phyloP scores from a whole-genome alignment of 2,888 invertebrate species.

The Chaetoderma sp. region DNA sequence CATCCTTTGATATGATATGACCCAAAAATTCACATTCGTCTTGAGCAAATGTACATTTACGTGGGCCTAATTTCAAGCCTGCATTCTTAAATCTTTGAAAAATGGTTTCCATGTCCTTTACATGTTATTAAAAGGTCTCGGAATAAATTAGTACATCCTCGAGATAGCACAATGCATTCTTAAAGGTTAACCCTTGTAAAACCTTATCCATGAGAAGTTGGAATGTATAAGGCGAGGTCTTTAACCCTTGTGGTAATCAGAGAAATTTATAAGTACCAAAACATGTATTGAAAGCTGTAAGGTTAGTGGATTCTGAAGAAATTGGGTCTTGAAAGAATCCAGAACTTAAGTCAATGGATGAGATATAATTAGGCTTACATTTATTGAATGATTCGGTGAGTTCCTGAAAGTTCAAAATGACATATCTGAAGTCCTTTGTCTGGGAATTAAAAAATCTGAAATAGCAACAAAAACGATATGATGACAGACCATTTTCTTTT shows the following conservation, averaged over 20 bases:
- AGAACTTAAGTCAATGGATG: constrained; percentile 8
- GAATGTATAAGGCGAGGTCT: constrained; percentile 2
- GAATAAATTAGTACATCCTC: constrained; percentile 11
- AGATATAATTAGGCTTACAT: constrained; percentile 3
- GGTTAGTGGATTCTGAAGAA: neutral
- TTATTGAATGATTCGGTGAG: neutral
- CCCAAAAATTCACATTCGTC: neutral
- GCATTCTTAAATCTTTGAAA: neutral
- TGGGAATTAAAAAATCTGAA: constrained; percentile 10
- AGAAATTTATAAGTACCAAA: constrained; percentile 14
- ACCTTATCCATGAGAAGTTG: constrained; percentile 11
- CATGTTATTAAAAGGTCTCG: constrained; percentile 12
- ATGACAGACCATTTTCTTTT: neutral
- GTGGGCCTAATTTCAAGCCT: constrained; percentile 1
- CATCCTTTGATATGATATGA: constrained; percentile 9
- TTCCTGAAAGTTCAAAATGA: constrained; percentile 7
- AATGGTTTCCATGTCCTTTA: neutral
- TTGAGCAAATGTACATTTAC: constrained; percentile 9
- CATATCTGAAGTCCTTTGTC: constrained; percentile 4
- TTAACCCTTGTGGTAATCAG: neutral
- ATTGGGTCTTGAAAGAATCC: constrained; percentile 15
- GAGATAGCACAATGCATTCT: constrained; percentile 7
- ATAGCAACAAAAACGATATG: constrained; percentile 10
- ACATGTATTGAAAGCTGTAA: neutral
- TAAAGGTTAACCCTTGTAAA: constrained; percentile 4